These are phyloP conservation scores for Saguinus midas DNA, from an alignment of 2,113 vertebrate species.

Conservation along the genomic window DNA sequence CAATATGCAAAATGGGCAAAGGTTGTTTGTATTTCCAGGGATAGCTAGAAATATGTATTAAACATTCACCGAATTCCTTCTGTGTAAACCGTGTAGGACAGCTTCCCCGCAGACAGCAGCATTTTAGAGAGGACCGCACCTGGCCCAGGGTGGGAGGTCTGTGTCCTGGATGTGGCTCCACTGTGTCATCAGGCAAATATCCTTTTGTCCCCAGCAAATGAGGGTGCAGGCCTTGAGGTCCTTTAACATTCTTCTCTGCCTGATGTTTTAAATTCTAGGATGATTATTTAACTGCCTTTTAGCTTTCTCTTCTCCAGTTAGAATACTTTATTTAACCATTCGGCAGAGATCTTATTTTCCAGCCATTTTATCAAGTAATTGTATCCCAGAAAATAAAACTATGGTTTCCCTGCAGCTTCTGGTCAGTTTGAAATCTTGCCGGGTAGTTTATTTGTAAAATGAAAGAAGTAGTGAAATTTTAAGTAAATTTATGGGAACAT, in stretches of 20 bases:
- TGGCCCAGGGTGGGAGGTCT: too few relatives aligned
- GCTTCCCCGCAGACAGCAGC: rapidly evolving
- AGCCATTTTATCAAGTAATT: not conserved
- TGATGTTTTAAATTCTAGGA: not conserved
- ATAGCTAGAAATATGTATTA: not conserved
- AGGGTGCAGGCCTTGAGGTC: not conserved
- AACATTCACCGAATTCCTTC: not conserved
- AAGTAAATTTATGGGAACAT: not conserved
- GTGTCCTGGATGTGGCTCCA: not conserved
- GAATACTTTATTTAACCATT: not conserved
- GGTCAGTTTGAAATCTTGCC: not conserved
- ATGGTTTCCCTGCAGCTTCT: not conserved
- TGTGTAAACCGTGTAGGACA: not conserved
- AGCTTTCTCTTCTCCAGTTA: not conserved
- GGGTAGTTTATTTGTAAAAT: not conserved
- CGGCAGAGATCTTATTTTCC: not conserved
- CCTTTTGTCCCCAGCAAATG: not conserved
- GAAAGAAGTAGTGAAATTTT: not conserved
- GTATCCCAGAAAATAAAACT: not conserved
- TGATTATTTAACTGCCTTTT: not conserved
- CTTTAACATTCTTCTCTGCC: not conserved
- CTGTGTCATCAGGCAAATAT: not conserved
- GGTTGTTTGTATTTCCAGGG: not conserved
- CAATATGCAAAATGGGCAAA: not conserved
- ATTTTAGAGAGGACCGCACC: not conserved